Conservation (phyloP, 2,888 invertebrate genomes). For the Hydraecia micacea region DNA sequence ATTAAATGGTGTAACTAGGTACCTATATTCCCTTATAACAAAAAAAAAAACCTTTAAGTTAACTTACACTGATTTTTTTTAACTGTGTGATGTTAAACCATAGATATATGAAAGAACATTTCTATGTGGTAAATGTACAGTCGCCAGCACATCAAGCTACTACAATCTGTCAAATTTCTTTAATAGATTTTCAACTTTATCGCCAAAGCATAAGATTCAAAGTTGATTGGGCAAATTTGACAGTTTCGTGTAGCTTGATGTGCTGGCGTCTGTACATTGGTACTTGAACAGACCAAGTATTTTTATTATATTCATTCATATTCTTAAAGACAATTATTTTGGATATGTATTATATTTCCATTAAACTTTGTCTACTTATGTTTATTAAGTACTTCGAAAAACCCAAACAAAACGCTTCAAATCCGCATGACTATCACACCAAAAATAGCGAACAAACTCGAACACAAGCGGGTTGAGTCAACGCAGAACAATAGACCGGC, state of each 20-base stretch:
- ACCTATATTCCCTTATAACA: not conserved
- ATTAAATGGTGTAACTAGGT: not conserved
- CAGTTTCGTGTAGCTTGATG: too few species aligned
- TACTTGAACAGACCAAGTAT: not conserved
- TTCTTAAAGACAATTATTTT: not conserved
- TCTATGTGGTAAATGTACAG: too few species aligned
- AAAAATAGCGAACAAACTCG: slow-evolving; percentile 49
- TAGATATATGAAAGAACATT: too few species aligned
- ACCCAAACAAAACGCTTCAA: slow-evolving; percentile 2
- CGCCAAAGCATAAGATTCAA: too few species aligned
- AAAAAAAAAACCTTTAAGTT: not conserved
- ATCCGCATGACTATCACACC: slow-evolving; percentile 46
- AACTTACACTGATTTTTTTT: too few species aligned
- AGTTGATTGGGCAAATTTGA: too few species aligned
- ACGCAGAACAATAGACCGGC: slow-evolving; percentile 80
- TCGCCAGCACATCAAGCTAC: too few species aligned
- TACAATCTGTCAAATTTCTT: too few species aligned
- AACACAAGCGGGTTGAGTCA: slow-evolving; percentile 66
- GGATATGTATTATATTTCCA: not conserved
- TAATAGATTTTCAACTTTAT: too few species aligned
- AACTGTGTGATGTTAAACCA: too few species aligned
- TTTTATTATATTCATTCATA: not conserved
- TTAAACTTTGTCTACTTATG: not conserved
- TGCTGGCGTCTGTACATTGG: too few species aligned
- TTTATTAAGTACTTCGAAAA: not conserved